Evolutionary conservation across 2,113 vertebrate species (phyloP), one percentile per base, ranked within the genome.

Genomic region (Melanerpes formicivorus): DNA sequence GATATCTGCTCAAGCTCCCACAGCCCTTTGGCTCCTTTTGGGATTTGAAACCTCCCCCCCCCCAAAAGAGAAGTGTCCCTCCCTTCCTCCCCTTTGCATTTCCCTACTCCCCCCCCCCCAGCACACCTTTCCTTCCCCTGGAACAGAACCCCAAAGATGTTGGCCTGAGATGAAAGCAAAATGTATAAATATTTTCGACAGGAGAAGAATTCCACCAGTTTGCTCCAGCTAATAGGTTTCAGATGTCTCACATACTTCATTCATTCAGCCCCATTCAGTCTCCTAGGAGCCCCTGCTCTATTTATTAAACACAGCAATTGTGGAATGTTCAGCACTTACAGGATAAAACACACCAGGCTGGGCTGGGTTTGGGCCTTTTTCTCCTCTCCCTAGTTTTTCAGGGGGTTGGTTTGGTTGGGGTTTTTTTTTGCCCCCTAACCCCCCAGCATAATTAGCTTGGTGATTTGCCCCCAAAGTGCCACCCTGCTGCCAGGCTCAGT

Each of bases 241-340:
- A 98, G 97, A 98, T 98, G 98, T 98, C 93, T 79, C 80, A 75
- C 97, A 97, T 97, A 95, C 97, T 98, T 98, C 98, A 98, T 98
- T 97, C 97, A 98, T 98, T 98, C 97, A 90, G 97, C 97, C 97
- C 95, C 95, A 95, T 80, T 94, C 97, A 97, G 98, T 98, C 98
- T 98, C 97, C 96, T 97, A 98, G 97, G 97, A 98, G 98, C 96
- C 97, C 97, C 96, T 66, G 96, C 91, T 95, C 97, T 98, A 98
- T 98, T 97, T 97, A 96, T 96, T 95, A 96, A 87, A 97, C 95
- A 92, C 79, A 97, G 96, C 94, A 90, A 96, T 96, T 95, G 92
- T 96, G 96, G 71, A 95, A 92, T 96, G 95, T 95, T 95, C 91
- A 93, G 91, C 90, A 78, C 90, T 95, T 91, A 95, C 76, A 93